Evolutionary conservation across 2,113 vertebrate species (phyloP), one percentile per base, ranked within the genome.

Genomic region (Psittacara wagleri): DNA sequence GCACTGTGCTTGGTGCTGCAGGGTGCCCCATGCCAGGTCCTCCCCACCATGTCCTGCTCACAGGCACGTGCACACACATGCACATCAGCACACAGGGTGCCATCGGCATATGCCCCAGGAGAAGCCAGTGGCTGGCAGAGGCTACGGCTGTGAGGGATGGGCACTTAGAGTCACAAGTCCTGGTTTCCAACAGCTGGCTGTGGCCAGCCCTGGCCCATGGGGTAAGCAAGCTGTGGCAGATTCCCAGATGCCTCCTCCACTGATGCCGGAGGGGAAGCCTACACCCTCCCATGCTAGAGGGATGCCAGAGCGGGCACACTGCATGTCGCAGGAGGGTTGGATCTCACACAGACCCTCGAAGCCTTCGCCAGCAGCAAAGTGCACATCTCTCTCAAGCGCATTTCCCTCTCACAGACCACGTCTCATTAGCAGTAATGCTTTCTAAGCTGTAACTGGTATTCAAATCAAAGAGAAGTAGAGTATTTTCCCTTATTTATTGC

Each of bases 401-500:
- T 81, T 88, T 81, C 35, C 51, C 57, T 62, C 72, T 72, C 61
- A 39, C 55, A 68, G 73, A 55, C 79, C 39, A 39, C 13, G 0
- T 72, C 61, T 39, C 83, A 80, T 95, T 88, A 90, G 52, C 55
- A 48, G 57, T 64, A 86, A 86, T 83, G 87, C 64, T 88, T 88
- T 78, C 61, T 70, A 88, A 78, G 68, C 79, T 83, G 68, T 83
- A 94, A 78, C 88, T 78, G 61, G 55, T 76, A 84, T 92, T 90
- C 95, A 94, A 81, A 78, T 43, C 5, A 13, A 79, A 85, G 70
- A 83, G 79, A 81, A 94, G 79, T 19, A 55, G 82, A 12, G 5
- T 94, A 90, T 94, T 96, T 96, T 67, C 79, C 73, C 29, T 72
- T 92, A 78, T 95, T 94, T 91, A 89, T 16, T 90, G 73, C 93